Evolutionary conservation across 2,113 vertebrate genomes (phyloP), one percentile per base, ranked within the genome.

Genomic region (Tachycineta bicolor): DNA sequence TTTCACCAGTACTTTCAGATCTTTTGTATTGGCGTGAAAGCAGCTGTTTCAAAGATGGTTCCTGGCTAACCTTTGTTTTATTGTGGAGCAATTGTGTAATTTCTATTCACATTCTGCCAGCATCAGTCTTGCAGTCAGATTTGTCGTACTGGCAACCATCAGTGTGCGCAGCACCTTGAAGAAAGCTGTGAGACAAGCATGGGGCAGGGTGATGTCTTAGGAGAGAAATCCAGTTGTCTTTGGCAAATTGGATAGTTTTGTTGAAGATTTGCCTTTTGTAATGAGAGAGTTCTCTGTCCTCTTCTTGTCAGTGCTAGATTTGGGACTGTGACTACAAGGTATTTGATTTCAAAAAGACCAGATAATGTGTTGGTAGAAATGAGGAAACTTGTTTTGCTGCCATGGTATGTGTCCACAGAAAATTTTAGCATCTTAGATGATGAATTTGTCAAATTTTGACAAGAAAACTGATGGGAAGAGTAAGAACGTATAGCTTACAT

Each of bases 91-190:
- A 2, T 17, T 70, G 33, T 53, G 19, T 75, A n/a, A 59, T 75
- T 65, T 87, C 83, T 67, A 43, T 55, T 91, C 64, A 18, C 4
- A 1, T 78, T 84, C n/a, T 75, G 65, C 75, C 64, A 64, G 3
- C 1, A 0, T 52, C 0, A 2, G 0, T 64, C 26, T 68, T 63
- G 34, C 34, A 33, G 10, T 58, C n/a, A 60, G 67, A 62, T 12
- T 31, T 1, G 1, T 41, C 0, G 0, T 24, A 11, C 14, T 77
- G 80, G 64, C 64, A 62, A 41, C 25, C 13, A 14, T 28, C 69
- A 28, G 20, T 2, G 11, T 83, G 34, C 44, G n/a, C 33, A 12
- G 64, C 20, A 12, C 46, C 56, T 60, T 47, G 62, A 49, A 41
- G 47, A 58, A 60, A 78, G 31, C 47, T 46, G 12, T 65, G 60